Evolutionary conservation across 30 jellyfish, hydroid and myxozoan genomes (phyloP).

Genomic region (Aurelia aurita complex sp. Pacific): DNA sequence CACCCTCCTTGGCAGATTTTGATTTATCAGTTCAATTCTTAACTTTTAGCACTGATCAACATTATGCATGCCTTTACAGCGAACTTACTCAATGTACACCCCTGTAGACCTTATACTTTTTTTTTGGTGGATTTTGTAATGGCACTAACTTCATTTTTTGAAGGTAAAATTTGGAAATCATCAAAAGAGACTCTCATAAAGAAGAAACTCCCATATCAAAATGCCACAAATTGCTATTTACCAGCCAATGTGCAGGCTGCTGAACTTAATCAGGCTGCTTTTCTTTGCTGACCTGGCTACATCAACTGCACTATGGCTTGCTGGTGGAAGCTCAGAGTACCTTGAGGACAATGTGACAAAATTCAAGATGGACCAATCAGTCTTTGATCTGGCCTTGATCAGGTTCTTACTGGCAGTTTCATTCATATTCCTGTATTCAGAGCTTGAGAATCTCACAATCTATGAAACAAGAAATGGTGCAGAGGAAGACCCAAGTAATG

Average conservation of each 20-base stretch:
- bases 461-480: slow-evolving; percentile 12
- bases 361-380: slow-evolving; percentile 57
- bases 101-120: no score
- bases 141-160: no score
- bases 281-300: slow-evolving; percentile 55
- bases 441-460: slow-evolving; percentile 47
- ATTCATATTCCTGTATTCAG: slow-evolving; percentile 43
- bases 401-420: slow-evolving; percentile 51
- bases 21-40: no score
- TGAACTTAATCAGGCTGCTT: slow-evolving; percentile 24
- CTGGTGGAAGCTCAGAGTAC: slow-evolving; percentile 71
- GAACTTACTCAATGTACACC: no score
- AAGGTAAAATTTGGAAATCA: no score
- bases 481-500: not conserved
- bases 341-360: slow-evolving; percentile 66
- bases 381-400: slow-evolving; percentile 84
- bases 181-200: no score
- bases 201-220: not conserved
- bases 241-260: slow-evolving; percentile 53
- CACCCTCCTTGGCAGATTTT: no score
- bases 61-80: no score
- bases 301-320: slow-evolving; percentile 64
- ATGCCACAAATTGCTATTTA: slow-evolving; percentile 18
- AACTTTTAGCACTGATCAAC: no score
- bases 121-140: no score